Evolutionary conservation across 1,140 invertebrate species (phyloP).

Genomic region (Heliconius hermathena): DNA sequence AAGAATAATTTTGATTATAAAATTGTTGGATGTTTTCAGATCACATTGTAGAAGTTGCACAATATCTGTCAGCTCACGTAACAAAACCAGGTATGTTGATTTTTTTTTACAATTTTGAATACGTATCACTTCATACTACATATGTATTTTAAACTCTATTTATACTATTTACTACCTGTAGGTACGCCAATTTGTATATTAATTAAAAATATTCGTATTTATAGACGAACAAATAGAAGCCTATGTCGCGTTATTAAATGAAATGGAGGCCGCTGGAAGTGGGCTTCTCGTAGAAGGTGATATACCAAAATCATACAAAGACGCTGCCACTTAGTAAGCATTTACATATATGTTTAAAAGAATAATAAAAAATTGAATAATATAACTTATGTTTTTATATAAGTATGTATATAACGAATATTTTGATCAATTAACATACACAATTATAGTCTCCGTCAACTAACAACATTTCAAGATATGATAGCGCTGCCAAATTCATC

Average conservation of each 20-base stretch:
- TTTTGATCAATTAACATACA: too few species aligned
- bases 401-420: too few species aligned
- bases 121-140: too few species aligned
- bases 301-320: slow-evolving; percentile 64
- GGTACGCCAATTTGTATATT: not conserved
- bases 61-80: slow-evolving; percentile 59
- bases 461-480: slow-evolving; percentile 60
- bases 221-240: slow-evolving; percentile 67
- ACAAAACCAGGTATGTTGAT: slow-evolving; percentile 57
- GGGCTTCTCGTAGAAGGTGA: slow-evolving; percentile 56
- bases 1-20: not conserved
- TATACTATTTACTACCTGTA: too few species aligned
- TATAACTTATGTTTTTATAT: too few species aligned
- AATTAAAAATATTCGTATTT: slow-evolving; percentile 14
- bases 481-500: slow-evolving; percentile 48
- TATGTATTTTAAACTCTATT: too few species aligned
- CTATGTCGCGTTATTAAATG: slow-evolving; percentile 60
- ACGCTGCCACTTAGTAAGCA: slow-evolving; percentile 61
- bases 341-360: not conserved
- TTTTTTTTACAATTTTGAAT: not conserved
- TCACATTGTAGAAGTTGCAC: slow-evolving; percentile 55
- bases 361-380: not conserved
- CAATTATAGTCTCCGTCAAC: slow-evolving; percentile 51
- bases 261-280: slow-evolving; percentile 66
- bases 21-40: slow-evolving; percentile 41